phyloP scores from a whole-genome alignment of 23 tunicate genomes.

The Halocynthia aurantium region DNA sequence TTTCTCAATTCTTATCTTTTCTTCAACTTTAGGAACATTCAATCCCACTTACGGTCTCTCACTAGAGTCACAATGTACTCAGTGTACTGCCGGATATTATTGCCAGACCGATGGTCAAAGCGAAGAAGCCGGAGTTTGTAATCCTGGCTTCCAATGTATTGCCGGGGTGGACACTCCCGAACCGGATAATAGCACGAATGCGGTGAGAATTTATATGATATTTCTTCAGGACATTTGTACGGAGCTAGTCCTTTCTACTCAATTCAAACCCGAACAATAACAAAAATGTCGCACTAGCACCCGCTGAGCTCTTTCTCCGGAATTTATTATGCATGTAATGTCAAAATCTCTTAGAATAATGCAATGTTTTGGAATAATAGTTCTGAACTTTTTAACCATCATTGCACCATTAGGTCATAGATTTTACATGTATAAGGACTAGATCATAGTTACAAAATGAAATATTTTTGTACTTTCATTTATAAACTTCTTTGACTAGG shows the following conservation, averaged over 20 bases:
- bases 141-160: constrained; percentile 62
- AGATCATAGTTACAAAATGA: too few species aligned
- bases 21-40: constrained; percentile 49
- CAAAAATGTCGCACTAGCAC: too few species aligned
- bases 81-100: constrained; percentile 59
- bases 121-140: constrained; percentile 38
- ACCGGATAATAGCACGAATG: constrained; percentile 69
- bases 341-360: neutral
- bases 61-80: constrained; percentile 38
- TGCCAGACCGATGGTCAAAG: constrained; percentile 37
- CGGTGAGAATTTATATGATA: constrained; percentile 15
- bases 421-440: too few species aligned
- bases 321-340: neutral
- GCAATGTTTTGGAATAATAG: constrained; percentile 1
- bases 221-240: too few species aligned
- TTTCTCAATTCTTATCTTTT: constrained; percentile 2
- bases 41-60: constrained; percentile 42
- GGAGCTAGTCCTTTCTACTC: too few species aligned
- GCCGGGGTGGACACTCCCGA: constrained; percentile 47
- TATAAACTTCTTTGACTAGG: constrained; percentile 29
- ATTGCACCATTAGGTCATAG: neutral
- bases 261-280: too few species aligned
- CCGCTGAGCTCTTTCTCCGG: too few species aligned
- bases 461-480: neutral
- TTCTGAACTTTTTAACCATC: neutral